phyloP scores from a whole-genome alignment of 23 tunicate genomes.

The Oikopleura dioica region DNA sequence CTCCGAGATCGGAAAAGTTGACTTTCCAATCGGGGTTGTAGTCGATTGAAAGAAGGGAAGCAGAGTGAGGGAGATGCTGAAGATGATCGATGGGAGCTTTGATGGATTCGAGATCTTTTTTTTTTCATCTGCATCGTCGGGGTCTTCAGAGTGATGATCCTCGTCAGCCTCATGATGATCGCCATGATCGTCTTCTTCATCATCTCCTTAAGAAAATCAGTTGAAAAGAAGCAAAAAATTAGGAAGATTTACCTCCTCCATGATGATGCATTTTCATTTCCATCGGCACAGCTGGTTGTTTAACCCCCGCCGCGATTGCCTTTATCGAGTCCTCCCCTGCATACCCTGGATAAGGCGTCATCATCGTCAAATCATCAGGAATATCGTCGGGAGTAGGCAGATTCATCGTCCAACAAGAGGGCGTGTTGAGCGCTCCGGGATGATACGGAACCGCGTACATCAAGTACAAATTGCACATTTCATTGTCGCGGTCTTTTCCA shows the following conservation, averaged over 20 bases:
- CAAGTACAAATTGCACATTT: conserved; percentile 95
- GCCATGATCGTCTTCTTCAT: too few species aligned
- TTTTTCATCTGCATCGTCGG: neutral
- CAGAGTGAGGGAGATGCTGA: too few species aligned
- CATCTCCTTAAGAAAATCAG: conserved; percentile 30
- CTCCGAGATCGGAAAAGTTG: conserved; percentile 20
- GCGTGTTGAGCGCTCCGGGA: too few species aligned
- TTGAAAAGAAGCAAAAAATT: neutral
- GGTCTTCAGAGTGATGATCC: conserved; percentile 14
- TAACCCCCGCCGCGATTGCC: neutral
- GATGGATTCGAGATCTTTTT: neutral
- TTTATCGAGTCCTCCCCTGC: conserved; percentile 19
- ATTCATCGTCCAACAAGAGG: too few species aligned
- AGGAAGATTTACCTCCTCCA: too few species aligned
- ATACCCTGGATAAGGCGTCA: conserved; percentile 27
- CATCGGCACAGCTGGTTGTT: conserved; percentile 1
- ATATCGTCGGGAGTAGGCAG: too few species aligned
- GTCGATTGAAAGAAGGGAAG: conserved; percentile 10
- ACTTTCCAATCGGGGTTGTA: too few species aligned
- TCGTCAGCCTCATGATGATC: too few species aligned
- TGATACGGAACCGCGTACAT: conserved; percentile 29
- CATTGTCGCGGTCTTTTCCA: conserved; percentile 36
- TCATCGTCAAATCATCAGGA: neutral
- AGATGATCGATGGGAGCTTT: neutral
- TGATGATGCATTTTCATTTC: too few species aligned